These are phyloP conservation scores for Listrodromus nycthemerus DNA, from an alignment of 2,888 invertebrate genomes.

Conservation along the genomic window DNA sequence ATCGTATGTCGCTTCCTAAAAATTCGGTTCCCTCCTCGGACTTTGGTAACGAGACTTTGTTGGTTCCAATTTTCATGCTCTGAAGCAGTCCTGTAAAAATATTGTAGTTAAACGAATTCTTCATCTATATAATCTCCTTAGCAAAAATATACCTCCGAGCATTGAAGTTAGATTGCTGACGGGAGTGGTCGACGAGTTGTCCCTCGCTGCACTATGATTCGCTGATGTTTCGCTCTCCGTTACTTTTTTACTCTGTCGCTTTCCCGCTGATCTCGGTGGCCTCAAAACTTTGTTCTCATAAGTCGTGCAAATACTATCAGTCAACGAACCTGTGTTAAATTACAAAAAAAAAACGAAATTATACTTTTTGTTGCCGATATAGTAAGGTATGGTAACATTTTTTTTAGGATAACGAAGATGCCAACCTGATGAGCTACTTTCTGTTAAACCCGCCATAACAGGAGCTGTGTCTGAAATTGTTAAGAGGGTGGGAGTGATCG, in stretches of 20 bases:
- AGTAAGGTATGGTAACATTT: background rate
- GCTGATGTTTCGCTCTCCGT: conserved; percentile 48
- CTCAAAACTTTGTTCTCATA: conserved; percentile 84
- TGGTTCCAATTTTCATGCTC: conserved; percentile 83
- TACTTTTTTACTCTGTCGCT: conserved; percentile 54
- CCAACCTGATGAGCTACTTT: conserved; percentile 87
- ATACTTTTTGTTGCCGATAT: background rate
- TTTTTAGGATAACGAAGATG: conserved; percentile 19
- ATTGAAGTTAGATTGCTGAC: conserved; percentile 81
- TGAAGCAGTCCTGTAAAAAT: conserved; percentile 84
- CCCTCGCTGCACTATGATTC: conserved; percentile 63
- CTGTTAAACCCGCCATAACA: conserved; percentile 85
- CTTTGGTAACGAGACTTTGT: conserved; percentile 82
- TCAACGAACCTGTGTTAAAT: conserved; percentile 85
- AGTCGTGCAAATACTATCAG: conserved; percentile 87
- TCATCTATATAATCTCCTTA: background rate
- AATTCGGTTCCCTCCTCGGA: conserved; percentile 74
- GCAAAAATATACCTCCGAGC: conserved; percentile 84
- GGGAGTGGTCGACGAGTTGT: conserved; percentile 70
- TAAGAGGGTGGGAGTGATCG: conserved; percentile 84
- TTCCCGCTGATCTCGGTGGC: conserved; percentile 53
- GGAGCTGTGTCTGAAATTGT: conserved; percentile 84
- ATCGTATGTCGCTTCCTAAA: conserved; percentile 83
- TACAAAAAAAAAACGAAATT: background rate
- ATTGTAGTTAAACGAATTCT: background rate